A percentile compares a stretch with the other conserved stretches of the same genome.
These are phyloP conservation scores for Bombus sibiricus DNA, from an alignment of 1,140 invertebrate genomes.

Conservation along the genomic window DNA sequence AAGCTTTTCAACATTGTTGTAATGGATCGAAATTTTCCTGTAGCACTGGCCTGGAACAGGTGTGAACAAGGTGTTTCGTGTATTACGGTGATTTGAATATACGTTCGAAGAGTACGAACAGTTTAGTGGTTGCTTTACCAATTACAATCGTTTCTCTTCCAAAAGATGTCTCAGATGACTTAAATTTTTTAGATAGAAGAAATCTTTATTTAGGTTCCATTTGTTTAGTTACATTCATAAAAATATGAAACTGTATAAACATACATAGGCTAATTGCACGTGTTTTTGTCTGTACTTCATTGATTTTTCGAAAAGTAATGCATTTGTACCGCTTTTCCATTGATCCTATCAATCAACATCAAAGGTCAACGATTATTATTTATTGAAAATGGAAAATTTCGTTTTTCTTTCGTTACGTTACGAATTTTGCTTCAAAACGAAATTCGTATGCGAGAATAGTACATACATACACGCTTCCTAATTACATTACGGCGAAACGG, in stretches of 20 bases:
- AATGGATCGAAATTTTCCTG: background rate
- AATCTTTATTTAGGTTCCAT: no score
- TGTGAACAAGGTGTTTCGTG: background rate
- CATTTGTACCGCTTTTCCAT: background rate
- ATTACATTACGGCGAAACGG: constrained; percentile 11
- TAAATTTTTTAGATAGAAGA: no score
- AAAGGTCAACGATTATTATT: background rate
- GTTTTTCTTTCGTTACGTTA: background rate
- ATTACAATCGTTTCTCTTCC: background rate
- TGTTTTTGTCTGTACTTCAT: no score
- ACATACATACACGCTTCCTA: constrained; percentile 7
- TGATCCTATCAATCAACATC: background rate
- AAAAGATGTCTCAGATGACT: background rate
- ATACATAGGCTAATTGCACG: no score
- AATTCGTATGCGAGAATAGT: background rate
- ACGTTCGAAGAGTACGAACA: background rate
- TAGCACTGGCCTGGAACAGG: background rate
- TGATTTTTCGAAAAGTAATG: no score
- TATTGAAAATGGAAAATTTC: background rate
- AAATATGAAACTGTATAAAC: no score
- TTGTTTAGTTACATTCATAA: no score
- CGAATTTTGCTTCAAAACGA: background rate
- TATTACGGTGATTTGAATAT: background rate
- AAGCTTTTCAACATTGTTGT: background rate
- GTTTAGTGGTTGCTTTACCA: background rate